A percentile compares a stretch with the other conserved stretches of the same genome.
Conservation (phyloP, 2,113 vertebrate genomes). For the Aptenodytes patagonicus region DNA sequence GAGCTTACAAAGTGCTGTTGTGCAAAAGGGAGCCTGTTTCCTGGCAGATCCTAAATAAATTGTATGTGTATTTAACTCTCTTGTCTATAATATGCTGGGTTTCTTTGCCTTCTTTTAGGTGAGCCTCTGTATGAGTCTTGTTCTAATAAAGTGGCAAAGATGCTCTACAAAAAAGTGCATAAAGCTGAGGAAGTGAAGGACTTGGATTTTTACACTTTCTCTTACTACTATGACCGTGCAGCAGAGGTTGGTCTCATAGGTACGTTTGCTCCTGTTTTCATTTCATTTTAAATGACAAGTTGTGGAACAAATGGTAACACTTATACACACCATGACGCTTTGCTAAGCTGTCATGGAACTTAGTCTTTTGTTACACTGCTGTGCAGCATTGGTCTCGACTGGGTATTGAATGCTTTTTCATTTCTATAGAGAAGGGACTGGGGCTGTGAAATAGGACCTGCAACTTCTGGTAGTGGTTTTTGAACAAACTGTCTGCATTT, state of each 20-base stretch:
- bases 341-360: not conserved
- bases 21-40: not conserved
- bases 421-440: not conserved
- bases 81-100: not conserved
- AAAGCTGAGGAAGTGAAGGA: constrained; percentile 73
- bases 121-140: constrained; percentile 82
- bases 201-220: constrained; percentile 89
- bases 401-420: not conserved
- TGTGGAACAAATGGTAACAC: not conserved
- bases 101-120: constrained; percentile 52
- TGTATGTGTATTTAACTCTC: not conserved
- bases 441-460: not conserved
- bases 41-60: not conserved
- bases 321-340: not conserved
- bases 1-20: not conserved
- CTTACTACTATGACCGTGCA: constrained; percentile 91
- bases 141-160: constrained; percentile 77
- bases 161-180: constrained; percentile 81
- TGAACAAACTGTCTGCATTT: not conserved
- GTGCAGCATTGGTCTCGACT: not conserved
- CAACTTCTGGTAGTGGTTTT: not conserved
- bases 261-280: constrained; percentile 36
- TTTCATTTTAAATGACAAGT: not conserved
- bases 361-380: not conserved
- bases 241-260: constrained; percentile 84